Conservation (phyloP, 2,113 vertebrate genomes). For the Dissostichus mawsoni region DNA sequence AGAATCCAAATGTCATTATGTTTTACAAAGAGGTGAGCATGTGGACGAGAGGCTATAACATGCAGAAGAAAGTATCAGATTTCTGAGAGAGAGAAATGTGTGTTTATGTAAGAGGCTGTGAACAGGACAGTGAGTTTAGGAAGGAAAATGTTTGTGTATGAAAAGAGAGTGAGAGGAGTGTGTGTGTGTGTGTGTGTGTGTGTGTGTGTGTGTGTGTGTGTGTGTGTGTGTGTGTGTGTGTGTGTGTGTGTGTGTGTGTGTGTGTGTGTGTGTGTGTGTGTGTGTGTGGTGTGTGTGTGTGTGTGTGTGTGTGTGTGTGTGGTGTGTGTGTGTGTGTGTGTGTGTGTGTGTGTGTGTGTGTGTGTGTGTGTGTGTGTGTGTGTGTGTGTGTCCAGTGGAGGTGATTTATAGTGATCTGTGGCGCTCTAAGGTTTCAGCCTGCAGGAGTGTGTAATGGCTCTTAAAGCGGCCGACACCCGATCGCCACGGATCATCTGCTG, state of each 20-base stretch:
- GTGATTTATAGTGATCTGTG: conserved; percentile 68
- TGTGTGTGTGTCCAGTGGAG: conserved; percentile 23
- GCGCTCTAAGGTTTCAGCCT: conserved; percentile 72
- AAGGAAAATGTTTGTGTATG: conserved; percentile 52
- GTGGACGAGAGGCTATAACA: too few relatives aligned
- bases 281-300: conserved; percentile 43
- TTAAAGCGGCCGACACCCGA: conserved; percentile 69
- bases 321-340: conserved; percentile 42
- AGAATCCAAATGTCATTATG: too few relatives aligned
- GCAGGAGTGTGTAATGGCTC: conserved; percentile 74
- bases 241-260: neutral
- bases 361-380: conserved; percentile 44
- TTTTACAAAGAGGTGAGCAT: too few relatives aligned
- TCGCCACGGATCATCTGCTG: conserved; percentile 55
- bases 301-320: conserved; percentile 35
- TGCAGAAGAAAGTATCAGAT: too few relatives aligned
- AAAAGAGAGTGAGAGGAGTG: conserved; percentile 14
- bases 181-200: conserved; percentile 44
- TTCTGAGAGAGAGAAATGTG: neutral
- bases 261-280: conserved; percentile 53
- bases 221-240: conserved; percentile 53
- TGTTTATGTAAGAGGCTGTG: neutral
- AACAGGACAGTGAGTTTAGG: conserved; percentile 34
- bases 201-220: neutral
- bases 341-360: conserved; percentile 21